phyloP scores from a whole-genome alignment of 2,888 invertebrate genomes.

The Altica lythri region DNA sequence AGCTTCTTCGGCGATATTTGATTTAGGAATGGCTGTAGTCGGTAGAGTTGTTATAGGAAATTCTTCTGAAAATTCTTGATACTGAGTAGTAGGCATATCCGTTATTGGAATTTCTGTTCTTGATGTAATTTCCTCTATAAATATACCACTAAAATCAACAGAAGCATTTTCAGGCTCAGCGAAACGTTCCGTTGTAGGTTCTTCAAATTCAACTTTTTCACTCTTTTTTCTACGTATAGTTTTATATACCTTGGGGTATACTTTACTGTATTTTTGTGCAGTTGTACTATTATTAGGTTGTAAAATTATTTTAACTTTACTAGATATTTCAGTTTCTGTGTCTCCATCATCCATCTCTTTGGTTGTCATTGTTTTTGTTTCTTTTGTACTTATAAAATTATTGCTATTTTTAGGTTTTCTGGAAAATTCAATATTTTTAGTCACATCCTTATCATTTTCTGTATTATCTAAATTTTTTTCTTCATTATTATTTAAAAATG shows the following conservation, averaged over 20 bases:
- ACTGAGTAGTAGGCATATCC: constrained; percentile 20
- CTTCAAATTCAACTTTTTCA: constrained; percentile 2
- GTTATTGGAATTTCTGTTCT: constrained; percentile 19
- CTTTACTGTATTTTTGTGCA: constrained; percentile 46
- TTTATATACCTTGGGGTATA: constrained; percentile 45
- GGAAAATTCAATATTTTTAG: constrained; percentile 10
- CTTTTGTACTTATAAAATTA: constrained; percentile 42
- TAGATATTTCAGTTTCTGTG: constrained; percentile 49
- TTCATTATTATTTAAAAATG: neutral
- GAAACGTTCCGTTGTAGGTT: neutral
- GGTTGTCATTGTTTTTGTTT: constrained; percentile 46
- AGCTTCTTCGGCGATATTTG: constrained; percentile 8
- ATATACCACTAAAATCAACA: constrained; percentile 19
- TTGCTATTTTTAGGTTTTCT: too few relatives aligned
- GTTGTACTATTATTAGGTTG: constrained; percentile 44
- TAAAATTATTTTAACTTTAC: constrained; percentile 47
- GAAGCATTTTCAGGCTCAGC: neutral
- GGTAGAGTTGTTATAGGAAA: constrained; percentile 33
- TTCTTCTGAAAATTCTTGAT: constrained; percentile 27
- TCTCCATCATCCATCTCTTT: constrained; percentile 46
- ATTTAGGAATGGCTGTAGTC: constrained; percentile 36
- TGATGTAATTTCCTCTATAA: constrained; percentile 27
- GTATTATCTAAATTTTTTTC: neutral
- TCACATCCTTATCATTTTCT: neutral
- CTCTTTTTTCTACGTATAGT: constrained; percentile 20